Percentiles rank a stretch among this genome's conserved stretches.
phyloP scores from a whole-genome alignment of 2,797 vertebrate species.

The Varecia variegata region DNA sequence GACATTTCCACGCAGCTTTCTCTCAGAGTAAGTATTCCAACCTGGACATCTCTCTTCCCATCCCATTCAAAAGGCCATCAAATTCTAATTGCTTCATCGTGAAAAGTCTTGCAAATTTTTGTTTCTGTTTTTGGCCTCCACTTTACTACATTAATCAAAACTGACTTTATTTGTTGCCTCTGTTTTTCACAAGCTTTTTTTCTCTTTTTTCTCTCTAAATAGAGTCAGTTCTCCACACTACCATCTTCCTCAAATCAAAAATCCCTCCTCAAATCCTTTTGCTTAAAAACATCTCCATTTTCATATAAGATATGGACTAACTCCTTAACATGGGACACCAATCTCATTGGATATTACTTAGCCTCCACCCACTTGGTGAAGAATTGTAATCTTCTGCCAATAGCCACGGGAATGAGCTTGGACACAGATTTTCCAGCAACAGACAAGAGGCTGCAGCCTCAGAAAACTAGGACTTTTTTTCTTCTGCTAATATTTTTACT shows the following conservation, averaged over 20 bases:
- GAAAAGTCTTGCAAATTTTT: background rate
- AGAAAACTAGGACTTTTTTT: background rate
- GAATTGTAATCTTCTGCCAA: background rate
- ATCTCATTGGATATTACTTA: background rate
- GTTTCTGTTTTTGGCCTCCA: background rate
- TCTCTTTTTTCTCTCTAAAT: background rate
- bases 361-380: background rate
- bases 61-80: background rate
- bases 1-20: background rate
- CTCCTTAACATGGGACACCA: background rate
- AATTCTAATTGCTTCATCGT: background rate
- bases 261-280: background rate
- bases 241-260: background rate
- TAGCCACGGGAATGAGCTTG: background rate
- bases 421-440: background rate
- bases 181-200: background rate
- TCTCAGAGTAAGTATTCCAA: background rate
- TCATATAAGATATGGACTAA: background rate
- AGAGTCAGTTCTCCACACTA: background rate
- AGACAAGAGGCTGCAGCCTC: background rate
- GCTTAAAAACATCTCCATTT: background rate
- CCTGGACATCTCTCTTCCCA: background rate
- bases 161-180: background rate
- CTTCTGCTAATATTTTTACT: too few species aligned
- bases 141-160: background rate